A percentile compares a stretch with the other conserved stretches of the same genome.
Conservation (phyloP, 2,888 invertebrate genomes). For the Rhamnusium bicolor region DNA sequence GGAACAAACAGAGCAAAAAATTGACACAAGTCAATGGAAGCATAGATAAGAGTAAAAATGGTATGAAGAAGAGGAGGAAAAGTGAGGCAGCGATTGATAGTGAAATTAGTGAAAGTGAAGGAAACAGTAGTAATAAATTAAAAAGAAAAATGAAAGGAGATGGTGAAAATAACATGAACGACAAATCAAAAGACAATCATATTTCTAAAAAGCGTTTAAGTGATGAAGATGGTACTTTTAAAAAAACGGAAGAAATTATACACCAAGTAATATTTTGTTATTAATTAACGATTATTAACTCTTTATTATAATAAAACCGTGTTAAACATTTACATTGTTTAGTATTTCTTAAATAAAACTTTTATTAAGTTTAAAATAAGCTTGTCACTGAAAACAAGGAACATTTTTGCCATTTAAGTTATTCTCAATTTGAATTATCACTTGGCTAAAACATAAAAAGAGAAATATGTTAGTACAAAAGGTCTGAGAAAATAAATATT, state of each 20-base stretch:
- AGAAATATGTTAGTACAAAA: not conserved
- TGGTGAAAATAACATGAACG: not conserved
- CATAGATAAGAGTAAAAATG: not conserved
- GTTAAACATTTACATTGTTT: no score
- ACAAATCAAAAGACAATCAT: not conserved
- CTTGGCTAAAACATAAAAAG: constrained; percentile 24
- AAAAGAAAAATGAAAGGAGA: not conserved
- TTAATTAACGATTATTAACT: no score
- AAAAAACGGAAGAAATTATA: constrained; percentile 1
- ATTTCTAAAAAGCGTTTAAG: not conserved
- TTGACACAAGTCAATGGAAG: not conserved
- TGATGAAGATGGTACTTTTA: not conserved
- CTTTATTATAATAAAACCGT: not conserved
- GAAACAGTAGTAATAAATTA: not conserved
- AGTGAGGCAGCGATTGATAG: not conserved
- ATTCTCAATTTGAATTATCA: not conserved
- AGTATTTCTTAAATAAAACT: no score
- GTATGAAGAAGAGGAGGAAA: constrained; percentile 5
- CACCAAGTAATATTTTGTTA: not conserved
- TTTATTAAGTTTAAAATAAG: no score
- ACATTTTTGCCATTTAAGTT: not conserved
- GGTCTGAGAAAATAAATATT: not conserved
- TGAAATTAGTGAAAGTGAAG: not conserved
- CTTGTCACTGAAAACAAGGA: not conserved
- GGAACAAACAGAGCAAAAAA: constrained; percentile 18